Conservation (phyloP, 2,113 vertebrate species). For the Aptenodytes forsteri region DNA sequence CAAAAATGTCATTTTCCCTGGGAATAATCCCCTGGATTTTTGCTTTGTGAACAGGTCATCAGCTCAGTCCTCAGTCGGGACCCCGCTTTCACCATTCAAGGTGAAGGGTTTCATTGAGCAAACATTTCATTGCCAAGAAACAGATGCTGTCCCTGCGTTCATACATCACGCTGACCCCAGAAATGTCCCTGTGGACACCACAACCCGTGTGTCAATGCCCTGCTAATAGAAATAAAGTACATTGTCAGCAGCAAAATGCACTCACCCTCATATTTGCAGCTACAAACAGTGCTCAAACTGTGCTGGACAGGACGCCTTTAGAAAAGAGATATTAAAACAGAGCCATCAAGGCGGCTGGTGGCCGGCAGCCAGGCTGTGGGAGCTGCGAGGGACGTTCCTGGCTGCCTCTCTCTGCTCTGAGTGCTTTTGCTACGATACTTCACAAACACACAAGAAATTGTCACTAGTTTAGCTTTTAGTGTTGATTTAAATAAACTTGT, state of each 20-base stretch:
- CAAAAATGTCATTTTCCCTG: neutral
- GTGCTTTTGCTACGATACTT: fast-evolving
- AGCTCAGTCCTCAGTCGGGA: neutral
- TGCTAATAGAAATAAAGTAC: neutral
- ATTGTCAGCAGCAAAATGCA: neutral
- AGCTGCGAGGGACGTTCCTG: neutral
- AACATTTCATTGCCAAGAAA: neutral
- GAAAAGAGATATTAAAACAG: neutral
- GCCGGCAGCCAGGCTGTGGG: neutral
- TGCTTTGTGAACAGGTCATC: neutral
- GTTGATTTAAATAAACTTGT: neutral
- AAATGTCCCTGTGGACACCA: fast-evolving
- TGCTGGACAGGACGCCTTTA: neutral
- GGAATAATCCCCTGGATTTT: neutral
- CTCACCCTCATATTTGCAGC: fast-evolving
- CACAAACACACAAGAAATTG: neutral
- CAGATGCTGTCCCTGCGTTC: neutral
- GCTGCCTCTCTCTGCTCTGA: neutral
- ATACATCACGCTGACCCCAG: neutral
- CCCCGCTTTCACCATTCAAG: neutral
- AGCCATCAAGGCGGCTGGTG: fast-evolving
- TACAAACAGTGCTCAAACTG: neutral
- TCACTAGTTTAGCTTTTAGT: neutral
- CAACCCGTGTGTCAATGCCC: neutral
- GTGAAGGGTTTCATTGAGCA: neutral